These are phyloP conservation scores for Rhinophrynus dorsalis DNA, from an alignment of 2,797 vertebrate genomes.

Conservation along the genomic window DNA sequence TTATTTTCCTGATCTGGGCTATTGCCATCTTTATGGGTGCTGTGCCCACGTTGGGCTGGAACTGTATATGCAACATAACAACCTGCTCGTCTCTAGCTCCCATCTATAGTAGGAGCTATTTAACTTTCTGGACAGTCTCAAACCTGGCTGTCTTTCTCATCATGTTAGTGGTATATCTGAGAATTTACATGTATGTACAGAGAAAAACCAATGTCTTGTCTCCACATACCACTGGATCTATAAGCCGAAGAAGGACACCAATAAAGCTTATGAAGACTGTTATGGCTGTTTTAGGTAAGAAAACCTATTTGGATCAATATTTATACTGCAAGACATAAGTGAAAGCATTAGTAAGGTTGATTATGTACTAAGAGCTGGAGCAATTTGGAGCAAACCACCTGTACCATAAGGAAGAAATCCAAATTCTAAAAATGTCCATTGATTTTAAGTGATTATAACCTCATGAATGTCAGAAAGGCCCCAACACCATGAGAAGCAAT, in stretches of 20 bases:
- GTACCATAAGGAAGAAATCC: too few species aligned
- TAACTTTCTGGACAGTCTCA: constrained; percentile 90
- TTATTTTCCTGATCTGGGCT: constrained; percentile 88
- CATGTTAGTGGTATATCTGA: constrained; percentile 89
- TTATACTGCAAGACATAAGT: too few species aligned
- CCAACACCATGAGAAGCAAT: too few species aligned
- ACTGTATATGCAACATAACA: constrained; percentile 87
- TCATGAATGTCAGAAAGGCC: too few species aligned
- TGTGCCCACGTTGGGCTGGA: constrained; percentile 93
- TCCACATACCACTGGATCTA: constrained; percentile 82
- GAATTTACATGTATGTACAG: constrained; percentile 92
- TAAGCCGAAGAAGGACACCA: constrained; percentile 87
- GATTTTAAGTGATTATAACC: too few species aligned
- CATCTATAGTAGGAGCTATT: constrained; percentile 92
- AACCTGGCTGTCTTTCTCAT: constrained; percentile 89
- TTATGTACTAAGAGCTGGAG: too few species aligned
- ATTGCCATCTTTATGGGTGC: constrained; percentile 92
- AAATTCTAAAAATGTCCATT: too few species aligned
- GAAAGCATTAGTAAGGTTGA: too few species aligned
- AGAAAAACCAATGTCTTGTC: constrained; percentile 84
- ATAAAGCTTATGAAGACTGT: constrained; percentile 97
- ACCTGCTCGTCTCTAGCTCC: constrained; percentile 88
- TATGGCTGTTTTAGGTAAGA: constrained; percentile 93
- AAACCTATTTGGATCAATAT: too few species aligned
- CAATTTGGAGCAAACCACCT: too few species aligned